phyloP scores from a whole-genome alignment of 2,113 vertebrate species.

The Tursiops truncatus region DNA sequence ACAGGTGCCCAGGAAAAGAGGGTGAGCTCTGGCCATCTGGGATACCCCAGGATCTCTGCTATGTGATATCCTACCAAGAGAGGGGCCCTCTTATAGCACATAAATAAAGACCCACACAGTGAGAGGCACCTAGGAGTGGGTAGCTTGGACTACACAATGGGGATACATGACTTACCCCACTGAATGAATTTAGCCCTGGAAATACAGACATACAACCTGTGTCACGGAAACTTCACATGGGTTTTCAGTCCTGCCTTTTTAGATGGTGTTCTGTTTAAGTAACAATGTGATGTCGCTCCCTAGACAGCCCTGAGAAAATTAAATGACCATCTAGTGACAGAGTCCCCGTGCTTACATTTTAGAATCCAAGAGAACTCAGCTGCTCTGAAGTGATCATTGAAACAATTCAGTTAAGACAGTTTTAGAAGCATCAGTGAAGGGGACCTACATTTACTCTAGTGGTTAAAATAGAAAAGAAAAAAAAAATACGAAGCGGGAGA shows the following conservation, averaged over 20 bases:
- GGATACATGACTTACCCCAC: not conserved
- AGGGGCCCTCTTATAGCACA: no score
- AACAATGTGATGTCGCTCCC: conserved; percentile 28
- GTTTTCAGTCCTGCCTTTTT: conserved; percentile 7
- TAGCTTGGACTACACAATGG: accelerated
- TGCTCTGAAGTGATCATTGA: not conserved
- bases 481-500: not conserved
- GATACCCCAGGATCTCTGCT: not conserved
- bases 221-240: not conserved
- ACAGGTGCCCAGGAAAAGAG: not conserved
- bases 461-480: conserved; percentile 44
- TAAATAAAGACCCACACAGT: not conserved
- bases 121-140: not conserved
- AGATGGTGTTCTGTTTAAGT: conserved; percentile 17
- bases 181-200: not conserved
- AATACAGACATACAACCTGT: not conserved
- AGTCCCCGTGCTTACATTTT: not conserved
- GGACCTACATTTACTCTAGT: not conserved
- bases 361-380: not conserved
- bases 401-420: not conserved
- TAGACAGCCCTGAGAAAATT: conserved; percentile 29
- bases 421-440: not conserved
- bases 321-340: not conserved
- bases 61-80: not conserved
- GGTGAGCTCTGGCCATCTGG: accelerated